These are phyloP conservation scores for Pachymerium ferrugineum DNA, from an alignment of 2,888 invertebrate species.

Conservation along the genomic window DNA sequence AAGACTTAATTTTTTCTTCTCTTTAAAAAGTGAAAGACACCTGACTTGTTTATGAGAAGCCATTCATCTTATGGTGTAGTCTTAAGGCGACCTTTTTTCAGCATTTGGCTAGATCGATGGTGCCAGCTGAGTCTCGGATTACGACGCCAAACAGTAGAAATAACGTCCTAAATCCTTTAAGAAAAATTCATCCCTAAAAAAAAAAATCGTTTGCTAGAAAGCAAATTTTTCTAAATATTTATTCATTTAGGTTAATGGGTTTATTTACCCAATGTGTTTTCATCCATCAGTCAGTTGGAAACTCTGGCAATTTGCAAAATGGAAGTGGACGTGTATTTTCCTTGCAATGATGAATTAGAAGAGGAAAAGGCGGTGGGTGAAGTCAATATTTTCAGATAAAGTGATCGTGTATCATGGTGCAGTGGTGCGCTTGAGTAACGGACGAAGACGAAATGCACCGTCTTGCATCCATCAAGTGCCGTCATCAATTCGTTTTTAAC, in stretches of 20 bases:
- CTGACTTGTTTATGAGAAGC: constrained; percentile 1
- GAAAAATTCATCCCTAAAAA: background rate
- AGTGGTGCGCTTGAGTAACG: background rate
- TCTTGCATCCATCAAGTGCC: background rate
- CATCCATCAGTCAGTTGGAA: no score
- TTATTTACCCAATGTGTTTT: no score
- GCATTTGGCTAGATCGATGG: background rate
- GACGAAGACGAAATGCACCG: background rate
- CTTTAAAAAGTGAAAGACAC: background rate
- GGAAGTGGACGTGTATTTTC: no score
- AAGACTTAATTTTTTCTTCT: no score
- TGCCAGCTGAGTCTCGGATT: background rate
- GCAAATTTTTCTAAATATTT: no score
- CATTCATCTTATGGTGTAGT: background rate
- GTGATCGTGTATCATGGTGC: background rate
- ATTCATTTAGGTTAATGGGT: no score
- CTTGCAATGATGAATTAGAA: background rate
- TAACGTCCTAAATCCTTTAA: background rate
- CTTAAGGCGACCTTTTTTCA: background rate
- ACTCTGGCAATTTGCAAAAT: no score
- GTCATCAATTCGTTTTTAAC: background rate
- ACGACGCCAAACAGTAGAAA: no score
- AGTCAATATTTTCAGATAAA: background rate
- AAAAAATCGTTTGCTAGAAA: no score
- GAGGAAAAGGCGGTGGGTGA: no score